phyloP scores from a whole-genome alignment of 2,888 invertebrate species.

The Odontothrips loti region DNA sequence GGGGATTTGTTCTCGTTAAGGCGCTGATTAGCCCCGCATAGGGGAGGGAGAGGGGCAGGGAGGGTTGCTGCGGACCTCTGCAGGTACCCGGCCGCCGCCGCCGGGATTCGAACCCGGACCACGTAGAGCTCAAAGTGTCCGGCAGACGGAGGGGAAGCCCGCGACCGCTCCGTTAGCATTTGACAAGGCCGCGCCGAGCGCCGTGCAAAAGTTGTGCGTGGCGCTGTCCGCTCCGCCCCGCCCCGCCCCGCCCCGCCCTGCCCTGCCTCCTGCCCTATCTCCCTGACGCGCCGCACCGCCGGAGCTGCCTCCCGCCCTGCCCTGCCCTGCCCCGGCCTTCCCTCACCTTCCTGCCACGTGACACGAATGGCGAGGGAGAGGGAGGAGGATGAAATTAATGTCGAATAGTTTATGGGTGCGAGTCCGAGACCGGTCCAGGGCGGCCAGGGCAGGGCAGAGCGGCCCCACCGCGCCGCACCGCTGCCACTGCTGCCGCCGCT shows the following conservation, averaged over 20 bases:
- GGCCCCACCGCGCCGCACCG: not conserved
- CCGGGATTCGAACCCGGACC: too few species aligned
- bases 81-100: too few species aligned
- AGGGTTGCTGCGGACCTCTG: not conserved
- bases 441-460: not conserved
- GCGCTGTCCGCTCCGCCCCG: not conserved
- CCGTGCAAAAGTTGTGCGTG: not conserved
- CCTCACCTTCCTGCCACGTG: too few species aligned
- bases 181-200: too few species aligned
- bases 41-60: not conserved
- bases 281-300: not conserved
- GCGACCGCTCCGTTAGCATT: not conserved
- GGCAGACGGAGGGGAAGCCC: not conserved
- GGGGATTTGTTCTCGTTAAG: conserved; percentile 21
- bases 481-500: not conserved
- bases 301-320: not conserved
- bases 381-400: conserved; percentile 30
- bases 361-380: conserved; percentile 12
- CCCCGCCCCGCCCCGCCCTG: not conserved
- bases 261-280: not conserved
- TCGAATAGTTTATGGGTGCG: conserved; percentile 16
- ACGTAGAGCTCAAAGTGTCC: not conserved
- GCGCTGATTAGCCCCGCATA: not conserved
- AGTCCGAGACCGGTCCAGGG: not conserved
- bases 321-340: too few species aligned